Evolutionary conservation across 2,113 vertebrate genomes (phyloP), one percentile per base, ranked within the genome.

Genomic region (Grammomys surdaster): DNA sequence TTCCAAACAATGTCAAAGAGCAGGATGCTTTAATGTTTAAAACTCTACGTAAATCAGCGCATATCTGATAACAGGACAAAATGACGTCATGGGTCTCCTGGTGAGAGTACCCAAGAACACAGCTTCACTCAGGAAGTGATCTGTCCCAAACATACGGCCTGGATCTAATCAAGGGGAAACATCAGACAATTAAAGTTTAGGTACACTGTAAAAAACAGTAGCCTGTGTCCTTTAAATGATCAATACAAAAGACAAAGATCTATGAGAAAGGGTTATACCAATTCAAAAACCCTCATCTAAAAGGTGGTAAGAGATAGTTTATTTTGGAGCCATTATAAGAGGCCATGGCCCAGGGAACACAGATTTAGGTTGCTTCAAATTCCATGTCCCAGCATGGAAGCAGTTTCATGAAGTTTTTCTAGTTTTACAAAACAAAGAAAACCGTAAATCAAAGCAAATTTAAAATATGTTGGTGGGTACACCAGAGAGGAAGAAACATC

Each of bases 131-230:
- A 87, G 96, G 93, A 96, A 96, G 54, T 13, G n/a, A 46, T 92
- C 77, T 93, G 56, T 75, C 96, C 63, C 28, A 46, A 76, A 77
- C 36, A 51, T 26, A 17, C 51, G 65, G 54, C 67, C 56, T 28
- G 43, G 84, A 43, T 87, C 78, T 94, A 93, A 97, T 96, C 93
- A 75, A 48, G 24, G 95, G 88, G 96, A 94, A 97, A 96, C 96
- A 96, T 91, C 95, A 80, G 89, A 91, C 67, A 93, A 60, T 12
- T 11, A 54, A 67, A 60, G 67, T 6, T 17, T 46, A 95, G 46
- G 40, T n/a, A 46, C 43, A 88, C 36, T 89, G 56, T 81, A 22
- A 65, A 92, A 91, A 63, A 40, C 48, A 40, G 16, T 54, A 84
- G 3, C 73, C 73, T 56, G 36, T 40, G 5, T 63, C 67, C 87